Evolutionary conservation across 2,888 invertebrate genomes (phyloP).

Genomic region (Morpho deidamia): DNA sequence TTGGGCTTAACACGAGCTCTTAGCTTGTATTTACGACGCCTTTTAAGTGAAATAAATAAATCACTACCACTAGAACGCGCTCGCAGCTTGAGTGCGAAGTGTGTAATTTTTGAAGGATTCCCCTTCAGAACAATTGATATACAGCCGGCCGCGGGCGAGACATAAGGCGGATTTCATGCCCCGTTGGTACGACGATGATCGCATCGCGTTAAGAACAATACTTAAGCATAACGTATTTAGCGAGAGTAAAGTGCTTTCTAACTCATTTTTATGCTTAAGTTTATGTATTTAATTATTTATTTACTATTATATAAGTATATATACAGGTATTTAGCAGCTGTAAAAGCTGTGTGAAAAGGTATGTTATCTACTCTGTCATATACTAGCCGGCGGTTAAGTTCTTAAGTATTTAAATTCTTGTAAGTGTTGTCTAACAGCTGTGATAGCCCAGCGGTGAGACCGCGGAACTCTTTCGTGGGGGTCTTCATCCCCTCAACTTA

Average conservation of each 20-base stretch:
- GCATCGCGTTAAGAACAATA: conserved; percentile 10
- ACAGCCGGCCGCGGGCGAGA: conserved; percentile 39
- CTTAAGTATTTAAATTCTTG: too few relatives aligned
- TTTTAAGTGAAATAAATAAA: conserved; percentile 71
- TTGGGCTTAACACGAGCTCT: conserved; percentile 14
- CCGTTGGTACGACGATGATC: conserved; percentile 25
- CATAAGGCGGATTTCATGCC: conserved; percentile 28
- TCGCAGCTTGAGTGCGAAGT: conserved; percentile 34
- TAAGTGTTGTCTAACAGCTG: too few relatives aligned
- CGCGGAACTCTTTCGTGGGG: too few relatives aligned
- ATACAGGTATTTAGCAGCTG: too few relatives aligned
- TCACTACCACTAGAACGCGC: conserved; percentile 43
- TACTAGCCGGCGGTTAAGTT: too few relatives aligned
- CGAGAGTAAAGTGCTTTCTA: not conserved
- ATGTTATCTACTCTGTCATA: too few relatives aligned
- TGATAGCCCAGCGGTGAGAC: too few relatives aligned
- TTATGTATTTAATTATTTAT: too few relatives aligned
- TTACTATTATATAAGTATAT: too few relatives aligned
- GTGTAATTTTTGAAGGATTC: conserved; percentile 57
- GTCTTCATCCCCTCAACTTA: too few relatives aligned
- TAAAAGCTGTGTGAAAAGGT: too few relatives aligned
- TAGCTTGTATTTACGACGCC: conserved; percentile 46
- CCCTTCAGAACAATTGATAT: conserved; percentile 49
- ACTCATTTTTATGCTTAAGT: not conserved
- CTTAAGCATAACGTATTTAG: conserved; percentile 14